Evolutionary conservation across 2,113 vertebrate species (phyloP).

Genomic region (Xiphophorus couchianus): DNA sequence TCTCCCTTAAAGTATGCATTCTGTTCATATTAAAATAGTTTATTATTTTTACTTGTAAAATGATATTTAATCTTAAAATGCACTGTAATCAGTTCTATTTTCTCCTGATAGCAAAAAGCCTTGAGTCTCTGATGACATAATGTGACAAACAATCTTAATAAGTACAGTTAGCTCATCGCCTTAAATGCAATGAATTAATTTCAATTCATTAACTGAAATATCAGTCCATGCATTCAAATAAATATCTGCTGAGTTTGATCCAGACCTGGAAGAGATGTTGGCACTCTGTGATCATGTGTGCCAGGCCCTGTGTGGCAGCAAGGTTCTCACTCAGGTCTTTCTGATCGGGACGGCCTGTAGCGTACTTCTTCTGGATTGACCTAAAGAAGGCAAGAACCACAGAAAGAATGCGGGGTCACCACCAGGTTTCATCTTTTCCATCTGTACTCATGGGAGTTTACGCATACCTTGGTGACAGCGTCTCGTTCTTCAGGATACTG

Average conservation of each 20-base stretch:
- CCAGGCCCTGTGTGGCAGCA: conserved; percentile 93
- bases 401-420: neutral
- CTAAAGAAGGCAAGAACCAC: conserved; percentile 70
- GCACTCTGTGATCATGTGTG: conserved; percentile 96
- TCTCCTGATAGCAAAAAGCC: neutral
- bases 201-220: conserved; percentile 1
- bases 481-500: conserved; percentile 92
- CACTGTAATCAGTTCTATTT: too few species aligned
- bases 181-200: conserved; percentile 8
- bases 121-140: neutral
- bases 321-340: conserved; percentile 96
- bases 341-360: conserved; percentile 93
- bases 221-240: neutral
- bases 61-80: too few species aligned
- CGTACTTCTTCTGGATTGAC: conserved; percentile 95
- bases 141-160: conserved; percentile 31
- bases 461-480: conserved; percentile 86
- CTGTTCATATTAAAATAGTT: too few species aligned
- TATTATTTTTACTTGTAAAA: too few species aligned
- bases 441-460: neutral
- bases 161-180: conserved; percentile 12
- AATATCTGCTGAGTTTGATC: neutral
- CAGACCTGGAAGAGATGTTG: conserved; percentile 92
- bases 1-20: too few species aligned
- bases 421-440: neutral